These are phyloP conservation scores for Neopipo cinnamomea DNA, from an alignment of 2,113 vertebrate species.

Conservation along the genomic window DNA sequence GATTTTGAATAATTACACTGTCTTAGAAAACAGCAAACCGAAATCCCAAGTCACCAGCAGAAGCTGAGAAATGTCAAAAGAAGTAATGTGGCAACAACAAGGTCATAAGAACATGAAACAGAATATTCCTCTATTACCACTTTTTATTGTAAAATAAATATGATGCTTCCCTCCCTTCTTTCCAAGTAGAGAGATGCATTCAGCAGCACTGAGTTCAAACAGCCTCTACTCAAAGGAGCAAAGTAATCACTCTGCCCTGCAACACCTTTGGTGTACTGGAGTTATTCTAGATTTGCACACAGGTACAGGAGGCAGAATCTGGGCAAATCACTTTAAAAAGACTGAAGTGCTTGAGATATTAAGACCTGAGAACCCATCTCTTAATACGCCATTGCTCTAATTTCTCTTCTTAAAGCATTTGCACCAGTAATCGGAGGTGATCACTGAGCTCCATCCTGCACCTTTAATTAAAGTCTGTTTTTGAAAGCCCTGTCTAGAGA, in stretches of 20 bases:
- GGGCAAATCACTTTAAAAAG: constrained; percentile 21
- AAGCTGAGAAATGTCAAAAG: background rate
- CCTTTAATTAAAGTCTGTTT: constrained; percentile 63
- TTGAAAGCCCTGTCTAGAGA: constrained; percentile 48
- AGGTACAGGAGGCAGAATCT: constrained; percentile 14
- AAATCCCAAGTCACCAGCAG: background rate
- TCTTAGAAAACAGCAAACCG: background rate
- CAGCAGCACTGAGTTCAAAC: background rate
- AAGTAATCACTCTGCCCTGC: background rate
- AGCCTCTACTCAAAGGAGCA: background rate
- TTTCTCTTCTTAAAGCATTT: constrained; percentile 68
- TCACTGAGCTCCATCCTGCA: constrained; percentile 32
- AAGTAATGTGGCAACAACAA: background rate
- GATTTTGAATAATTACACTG: background rate
- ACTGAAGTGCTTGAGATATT: constrained; percentile 34
- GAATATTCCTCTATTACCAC: background rate
- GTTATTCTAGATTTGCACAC: background rate
- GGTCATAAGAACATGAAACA: accelerated
- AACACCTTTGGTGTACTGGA: background rate
- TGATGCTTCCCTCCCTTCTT: background rate
- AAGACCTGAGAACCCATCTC: constrained; percentile 38
- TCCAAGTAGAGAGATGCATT: background rate
- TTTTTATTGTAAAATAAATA: background rate
- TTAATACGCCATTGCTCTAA: constrained; percentile 68
- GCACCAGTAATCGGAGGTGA: constrained; percentile 59